A percentile compares a stretch with the other conserved stretches of the same genome.
Conservation (phyloP, 2,888 invertebrate genomes). For the Cantharis flavilabris region DNA sequence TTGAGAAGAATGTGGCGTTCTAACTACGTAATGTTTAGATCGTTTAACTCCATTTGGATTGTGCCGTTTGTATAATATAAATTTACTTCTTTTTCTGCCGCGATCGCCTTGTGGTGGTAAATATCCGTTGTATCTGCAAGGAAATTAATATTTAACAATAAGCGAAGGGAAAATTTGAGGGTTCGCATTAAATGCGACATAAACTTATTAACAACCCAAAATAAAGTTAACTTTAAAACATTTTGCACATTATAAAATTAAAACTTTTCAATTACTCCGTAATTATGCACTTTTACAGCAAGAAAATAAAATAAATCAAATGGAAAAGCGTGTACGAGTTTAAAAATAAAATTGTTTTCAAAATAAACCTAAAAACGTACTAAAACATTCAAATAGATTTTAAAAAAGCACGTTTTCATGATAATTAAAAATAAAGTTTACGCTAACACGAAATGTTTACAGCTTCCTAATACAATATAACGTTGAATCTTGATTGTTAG, state of each 20-base stretch:
- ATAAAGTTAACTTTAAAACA: background rate
- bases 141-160: background rate
- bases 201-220: background rate
- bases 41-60: slow-evolving; percentile 91
- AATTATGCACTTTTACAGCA: background rate
- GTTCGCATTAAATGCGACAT: background rate
- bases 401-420: background rate
- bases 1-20: slow-evolving; percentile 93
- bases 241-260: background rate
- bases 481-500: background rate
- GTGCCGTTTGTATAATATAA: slow-evolving; percentile 83
- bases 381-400: background rate
- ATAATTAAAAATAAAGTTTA: background rate
- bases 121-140: slow-evolving; percentile 86
- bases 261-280: background rate
- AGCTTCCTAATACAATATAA: background rate
- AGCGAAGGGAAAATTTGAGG: background rate
- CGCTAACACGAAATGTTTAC: background rate
- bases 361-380: background rate
- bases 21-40: slow-evolving; percentile 94
- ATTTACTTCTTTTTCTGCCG: slow-evolving; percentile 92
- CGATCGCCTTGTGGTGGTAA: slow-evolving; percentile 84
- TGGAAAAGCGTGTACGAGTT: background rate
- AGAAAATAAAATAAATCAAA: background rate
- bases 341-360: background rate